Percentiles rank a stretch among this genome's conserved stretches.
Conservation (phyloP, 2,797 vertebrate genomes). For the Lepus townsendii region DNA sequence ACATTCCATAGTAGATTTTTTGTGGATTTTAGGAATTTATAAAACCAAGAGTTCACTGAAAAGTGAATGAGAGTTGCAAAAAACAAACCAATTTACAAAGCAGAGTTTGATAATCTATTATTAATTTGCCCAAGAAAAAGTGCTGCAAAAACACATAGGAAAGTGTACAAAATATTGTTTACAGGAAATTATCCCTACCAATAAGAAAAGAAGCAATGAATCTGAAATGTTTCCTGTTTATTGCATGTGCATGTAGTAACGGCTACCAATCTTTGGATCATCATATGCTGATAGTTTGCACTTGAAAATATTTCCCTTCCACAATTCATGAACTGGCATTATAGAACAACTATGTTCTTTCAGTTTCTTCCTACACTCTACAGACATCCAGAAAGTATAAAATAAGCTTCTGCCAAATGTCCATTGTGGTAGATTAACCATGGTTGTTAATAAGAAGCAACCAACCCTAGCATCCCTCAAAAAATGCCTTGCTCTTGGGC, state of each 20-base stretch:
- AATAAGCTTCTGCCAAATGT: slow-evolving; percentile 32
- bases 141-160: background rate
- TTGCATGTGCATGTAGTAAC: background rate
- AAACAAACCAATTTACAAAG: background rate
- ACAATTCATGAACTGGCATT: background rate
- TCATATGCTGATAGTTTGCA: background rate
- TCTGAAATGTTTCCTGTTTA: background rate
- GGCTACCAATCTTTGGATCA: background rate
- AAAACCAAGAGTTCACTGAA: background rate
- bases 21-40: background rate
- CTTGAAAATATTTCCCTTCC: slow-evolving; percentile 27
- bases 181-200: background rate
- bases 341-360: background rate
- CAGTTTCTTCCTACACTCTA: background rate
- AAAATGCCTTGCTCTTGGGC: slow-evolving; percentile 44
- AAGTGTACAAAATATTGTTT: background rate
- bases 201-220: background rate
- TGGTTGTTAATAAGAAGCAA: slow-evolving; percentile 51
- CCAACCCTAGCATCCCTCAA: slow-evolving; percentile 40
- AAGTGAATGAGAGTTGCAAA: background rate
- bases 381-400: slow-evolving; percentile 19
- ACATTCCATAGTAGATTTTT: background rate
- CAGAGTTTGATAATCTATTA: background rate
- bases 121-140: background rate
- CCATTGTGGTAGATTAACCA: background rate